Base-by-base conservation (phyloP, 2,113 vertebrate genomes). In the Tursiops truncatus region DNA sequence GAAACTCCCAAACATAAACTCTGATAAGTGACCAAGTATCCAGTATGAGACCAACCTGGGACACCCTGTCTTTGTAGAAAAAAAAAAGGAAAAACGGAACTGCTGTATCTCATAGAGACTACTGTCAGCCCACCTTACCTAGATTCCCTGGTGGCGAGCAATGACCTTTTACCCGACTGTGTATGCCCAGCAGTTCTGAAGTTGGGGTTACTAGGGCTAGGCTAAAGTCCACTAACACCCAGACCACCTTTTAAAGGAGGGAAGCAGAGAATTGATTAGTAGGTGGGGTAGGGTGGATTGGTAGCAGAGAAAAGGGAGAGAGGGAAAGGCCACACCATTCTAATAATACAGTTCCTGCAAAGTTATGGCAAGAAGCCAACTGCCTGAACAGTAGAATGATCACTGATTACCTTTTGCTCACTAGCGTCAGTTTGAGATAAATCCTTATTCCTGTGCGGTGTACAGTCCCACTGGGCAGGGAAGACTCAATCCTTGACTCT, bases 301-400 rank as follows among this genome's bases (percentile, higher is more conserved):
- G 8, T 67, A 86, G 38, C 44, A 28, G 47, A 87, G 36, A 60
- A 28, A 70, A 92, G 28, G 44, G 18, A 62, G 62, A 73, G 47
- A 17, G 0, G 23, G 3, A 31, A 94, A 53, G n/a, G 10, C 26
- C 14, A 26, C 41, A 56, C 8, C 10, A 2, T 65, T 73, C 17
- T 33, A 77, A 2, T 41, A 33, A 12, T 23, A n/a, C 9, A 11
- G 0, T 25, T 33, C 14, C 28, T 70, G 0, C 25, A 44, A 38
- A 41, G 20, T 8, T 47, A 31, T 5, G 63, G 58, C 65, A 68
- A 58, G 56, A 87, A 83, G 18, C 56, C 36, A 2, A 8, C 17
- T 47, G 8, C 67, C 67, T 17, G 1, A 11, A 28, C 25, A 25
- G 50, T 7, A 44, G 25, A 7, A 53, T 67, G 58, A 28, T 77